Base-by-base conservation (phyloP, 1,140 invertebrate species). In the Pissodes strobi region DNA sequence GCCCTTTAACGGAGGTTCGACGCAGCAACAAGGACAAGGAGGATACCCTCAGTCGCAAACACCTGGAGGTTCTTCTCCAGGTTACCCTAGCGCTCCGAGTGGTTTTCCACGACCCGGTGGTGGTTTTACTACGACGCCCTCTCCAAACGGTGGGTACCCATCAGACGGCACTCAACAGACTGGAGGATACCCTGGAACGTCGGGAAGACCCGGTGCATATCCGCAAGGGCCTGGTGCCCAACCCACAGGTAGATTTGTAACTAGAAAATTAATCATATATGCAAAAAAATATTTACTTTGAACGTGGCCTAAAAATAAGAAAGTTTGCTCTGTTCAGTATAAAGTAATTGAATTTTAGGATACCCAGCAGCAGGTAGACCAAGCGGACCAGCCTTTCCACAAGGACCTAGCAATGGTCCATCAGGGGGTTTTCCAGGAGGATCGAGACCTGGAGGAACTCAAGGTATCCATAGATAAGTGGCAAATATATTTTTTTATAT, bases 1-100 rank as follows among this genome's bases (percentile, higher is more conserved):
- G 59, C 79, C 82, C 0, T 81, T 84, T 64, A 69, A 73, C n/a
- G 69, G 69, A 21, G 73, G 75, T 62, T 37, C n/a, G n/a, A n/a
- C n/a, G 22, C 21, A 51, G 2, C 48, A 51, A 38, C n/a, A 10
- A 27, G 15, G 22, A 6, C 17, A 8, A 18, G 45, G 51, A 34
- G 8, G 19, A 10, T 52, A 8, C 23, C 15, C 34, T 41, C 38
- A 45, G 51, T n/a, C 4, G 8, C 12, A 17, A 41, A 8, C 43
- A 30, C 10, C 58, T 10, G 15, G 22, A 18, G 27, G 57, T 22
- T 1, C 34, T 22, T 18, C 45, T 0, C 27, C 53, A n/a, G 63
- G 63, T 22, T 61, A 45, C 23, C 53, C 67, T 41, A 48, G 46
- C 59, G 18, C 34, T n/a, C 19, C 27, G 19, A 23, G 48, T 43